Base-by-base conservation (phyloP, 2,797 vertebrate species). In the Phoeniculus purpureus region DNA sequence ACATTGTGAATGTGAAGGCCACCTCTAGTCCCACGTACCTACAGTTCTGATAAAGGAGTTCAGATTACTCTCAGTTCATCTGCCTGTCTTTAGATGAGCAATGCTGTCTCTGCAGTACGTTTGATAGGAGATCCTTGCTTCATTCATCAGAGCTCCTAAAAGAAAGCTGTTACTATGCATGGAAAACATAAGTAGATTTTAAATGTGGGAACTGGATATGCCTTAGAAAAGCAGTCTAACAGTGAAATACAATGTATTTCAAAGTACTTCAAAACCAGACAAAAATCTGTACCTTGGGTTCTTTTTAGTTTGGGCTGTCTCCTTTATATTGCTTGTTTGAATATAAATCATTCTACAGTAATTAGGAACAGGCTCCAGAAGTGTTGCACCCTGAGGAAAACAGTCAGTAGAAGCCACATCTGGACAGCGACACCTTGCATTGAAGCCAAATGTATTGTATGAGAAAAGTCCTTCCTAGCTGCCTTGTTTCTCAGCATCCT, bases 361-460 rank as follows among this genome's bases (percentile, higher is more conserved):
- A 20, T 56, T 54, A 50, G 8, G 27, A 68, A 31, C 29, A 59
- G 32, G 55, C 25, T 37, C 32, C 12, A 20, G 2, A 73, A 43
- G 22, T 22, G 27, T n/a, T 73, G 52, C 12, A 73, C 27, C 15
- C 43, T 21, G 31, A 58, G 25, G 32, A 43, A n/a, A 81, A 3
- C 4, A 8, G 3, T 32, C 22, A 10, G 5, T 2, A 22, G 12
- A 58, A 51, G 37, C 26, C 26, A 15, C 21, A 12, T 2, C 9
- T 76, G 34, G 13, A 14, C 25, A 27, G 0, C 11, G 25, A 70
- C 54, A 40, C 12, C 17, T 62, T n/a, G 16, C 8, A 11, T 32
- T 26, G 0, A 0, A 73, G 15, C 12, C 51, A 56, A 61, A 62
- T 20, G 4, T 22, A 12, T 5, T 26, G 2, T 3, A 23, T 20